Evolutionary conservation across 2,113 vertebrate genomes (phyloP), one percentile per base, ranked within the genome.

Genomic region (Apodemus speciosus): DNA sequence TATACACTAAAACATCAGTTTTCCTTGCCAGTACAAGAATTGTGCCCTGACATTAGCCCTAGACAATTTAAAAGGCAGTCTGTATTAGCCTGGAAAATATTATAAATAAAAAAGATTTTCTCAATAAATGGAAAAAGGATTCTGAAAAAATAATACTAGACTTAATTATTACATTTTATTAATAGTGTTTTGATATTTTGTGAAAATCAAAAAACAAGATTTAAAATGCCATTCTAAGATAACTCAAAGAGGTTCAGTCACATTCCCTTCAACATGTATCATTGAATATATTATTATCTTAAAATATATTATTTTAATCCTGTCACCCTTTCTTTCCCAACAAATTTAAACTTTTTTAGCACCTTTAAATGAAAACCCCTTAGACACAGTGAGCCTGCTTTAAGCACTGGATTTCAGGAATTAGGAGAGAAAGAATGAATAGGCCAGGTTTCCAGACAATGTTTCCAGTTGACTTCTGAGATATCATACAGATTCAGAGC

Each of bases 101-200:
- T 23, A n/a, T 72, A 49, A 43, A 91, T 27, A 88, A 66, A 32
- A 93, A 69, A 25, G 13, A 75, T 43, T 72, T 40, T 75, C n/a
- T 46, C 62, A 84, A 72, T 58, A 90, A 80, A 92, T 20, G 15
- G 9, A 85, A 16, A 91, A 84, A 79, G 1, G 53, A 79, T 58
- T 83, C 14, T 32, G 62, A 46, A 85, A 43, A 85, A 58, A 32
- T 85, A 69, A 89, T 88, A 21, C 21, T 72, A 60, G 25, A 56
- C 66, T 91, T 89, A 51, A 62, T 73, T n/a, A 56, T 91, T 72
- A 56, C 2, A 35, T 94, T 94, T 94, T 53, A 38, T 77, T 83
- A 75, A n/a, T 56, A 62, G 9, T 75, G 30, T 85, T 30, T 3
- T 68, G 2, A 49, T 89, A 66, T 88, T 30, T 80, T 38, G 20